These are phyloP conservation scores for Drosophila malerkotliana DNA, from an alignment of 1,140 invertebrate species.

Conservation along the genomic window DNA sequence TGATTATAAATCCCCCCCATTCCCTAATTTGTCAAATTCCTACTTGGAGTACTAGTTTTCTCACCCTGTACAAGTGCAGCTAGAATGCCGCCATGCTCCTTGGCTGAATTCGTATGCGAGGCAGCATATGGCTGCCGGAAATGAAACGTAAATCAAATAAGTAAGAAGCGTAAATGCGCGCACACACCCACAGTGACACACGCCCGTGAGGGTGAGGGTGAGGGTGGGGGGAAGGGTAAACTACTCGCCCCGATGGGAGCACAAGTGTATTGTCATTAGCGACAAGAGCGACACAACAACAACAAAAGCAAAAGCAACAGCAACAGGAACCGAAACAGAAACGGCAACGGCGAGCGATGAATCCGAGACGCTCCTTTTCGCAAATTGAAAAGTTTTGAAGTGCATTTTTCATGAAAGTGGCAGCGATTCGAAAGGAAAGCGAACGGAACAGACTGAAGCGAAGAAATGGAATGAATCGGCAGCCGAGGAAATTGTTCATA, in stretches of 20 bases:
- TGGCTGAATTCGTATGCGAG: slow-evolving; percentile 68
- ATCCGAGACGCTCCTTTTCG: slow-evolving; percentile 51
- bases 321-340: background rate
- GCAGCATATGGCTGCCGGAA: slow-evolving; percentile 81
- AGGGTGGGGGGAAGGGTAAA: background rate
- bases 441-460: slow-evolving; percentile 10
- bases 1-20: too few species aligned
- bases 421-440: slow-evolving; percentile 61
- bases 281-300: slow-evolving; percentile 61
- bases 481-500: slow-evolving; percentile 76
- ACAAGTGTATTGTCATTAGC: slow-evolving; percentile 81
- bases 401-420: slow-evolving; percentile 78
- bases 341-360: slow-evolving; percentile 28
- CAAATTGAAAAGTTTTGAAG: slow-evolving; percentile 79
- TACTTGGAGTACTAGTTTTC: background rate
- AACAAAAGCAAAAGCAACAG: background rate
- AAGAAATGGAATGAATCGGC: slow-evolving; percentile 5
- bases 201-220: slow-evolving; percentile 7
- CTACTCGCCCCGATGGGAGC: slow-evolving; percentile 4
- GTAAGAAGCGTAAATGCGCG: slow-evolving; percentile 78
- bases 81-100: slow-evolving; percentile 40
- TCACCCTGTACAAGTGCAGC: slow-evolving; percentile 39
- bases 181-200: slow-evolving; percentile 29
- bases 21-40: background rate
- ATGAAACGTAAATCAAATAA: slow-evolving; percentile 83